Evolutionary conservation across 2,888 invertebrate genomes (phyloP).

Genomic region (Habrosyne pyritoides): DNA sequence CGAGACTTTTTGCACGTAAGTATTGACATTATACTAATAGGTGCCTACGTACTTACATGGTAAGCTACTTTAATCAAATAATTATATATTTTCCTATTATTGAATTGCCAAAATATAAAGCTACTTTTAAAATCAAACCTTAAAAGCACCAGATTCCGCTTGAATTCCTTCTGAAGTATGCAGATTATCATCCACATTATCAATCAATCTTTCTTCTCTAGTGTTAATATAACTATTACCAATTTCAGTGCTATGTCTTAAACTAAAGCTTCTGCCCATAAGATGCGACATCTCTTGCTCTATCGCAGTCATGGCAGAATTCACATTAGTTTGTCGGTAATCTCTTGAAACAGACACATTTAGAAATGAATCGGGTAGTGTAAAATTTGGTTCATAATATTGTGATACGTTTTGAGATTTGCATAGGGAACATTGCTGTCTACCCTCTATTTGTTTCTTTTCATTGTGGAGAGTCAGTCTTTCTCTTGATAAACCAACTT

Average conservation of each 20-base stretch:
- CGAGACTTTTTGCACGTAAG: no score
- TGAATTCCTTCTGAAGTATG: conserved; percentile 35
- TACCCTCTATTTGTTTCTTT: conserved; percentile 72
- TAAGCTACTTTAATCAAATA: no score
- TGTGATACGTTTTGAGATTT: conserved; percentile 56
- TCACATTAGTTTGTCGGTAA: conserved; percentile 50
- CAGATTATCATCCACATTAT: conserved; percentile 24
- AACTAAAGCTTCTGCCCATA: conserved; percentile 57
- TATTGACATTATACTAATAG: no score
- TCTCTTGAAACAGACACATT: conserved; percentile 62
- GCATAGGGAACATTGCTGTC: conserved; percentile 72
- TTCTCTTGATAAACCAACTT: conserved; percentile 84
- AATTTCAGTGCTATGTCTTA: conserved; percentile 47
- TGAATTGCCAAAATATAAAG: no score
- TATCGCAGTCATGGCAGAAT: conserved; percentile 58
- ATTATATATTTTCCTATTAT: no score
- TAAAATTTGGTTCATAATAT: conserved; percentile 47
- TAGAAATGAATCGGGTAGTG: conserved; percentile 49
- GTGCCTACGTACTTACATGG: no score
- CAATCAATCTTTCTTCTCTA: conserved; percentile 19
- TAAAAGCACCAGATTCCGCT: conserved; percentile 46
- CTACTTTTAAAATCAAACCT: conserved; percentile 36
- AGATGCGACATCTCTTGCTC: conserved; percentile 71
- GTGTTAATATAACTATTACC: conserved; percentile 30
- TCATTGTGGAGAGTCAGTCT: conserved; percentile 81